Base-by-base conservation (phyloP, 2,113 vertebrate species). In the Bostrychus sinensis region DNA sequence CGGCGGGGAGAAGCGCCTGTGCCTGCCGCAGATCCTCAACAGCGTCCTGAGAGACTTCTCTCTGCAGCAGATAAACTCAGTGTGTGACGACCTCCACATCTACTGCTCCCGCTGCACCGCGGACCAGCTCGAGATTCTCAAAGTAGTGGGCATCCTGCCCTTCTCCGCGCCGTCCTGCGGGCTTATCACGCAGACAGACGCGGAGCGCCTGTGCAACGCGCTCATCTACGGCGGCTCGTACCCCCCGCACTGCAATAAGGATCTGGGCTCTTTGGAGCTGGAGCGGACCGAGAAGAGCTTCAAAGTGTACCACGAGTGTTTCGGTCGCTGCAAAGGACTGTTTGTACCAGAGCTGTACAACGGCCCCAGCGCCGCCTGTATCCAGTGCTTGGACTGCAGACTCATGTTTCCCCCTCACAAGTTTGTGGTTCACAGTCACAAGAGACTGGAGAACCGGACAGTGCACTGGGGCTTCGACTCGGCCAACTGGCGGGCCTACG, bases 391-490 rank as follows among this genome's bases (percentile, higher is more conserved):
- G 86, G 97, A 98, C 91, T 98, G 97, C 93, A 94, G 95, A 82
- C 94, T 98, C 63, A 93, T 98, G 93, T 98, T 95, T 82, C 95
- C 95, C 0, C 94, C 97, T 28, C 95, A 96, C 87, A 98, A 98
- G 93, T 98, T 98, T 81, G 96, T 98, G 86, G 94, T 97, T 72
- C 97, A 98, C 87, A 96, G 96, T 73, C 97, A 98, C 91, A 98
- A 97, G 88, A 93, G 94, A 46, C 92, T 94, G 32, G 97, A 98
- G 92, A 98, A 98, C 93, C 91, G 96, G 91, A 98, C 97, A 63
- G 96, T 95, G 90, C 97, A 98, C 88, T 98, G 97, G 97, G 97
- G 97, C 68, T 98, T 98, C 90, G 97, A 98, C 90, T 98, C 96
- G 0, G 94, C 96, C 86, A 98, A 98, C 94, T 98, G 96, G 97